A percentile compares a stretch with the other conserved stretches of the same genome.
Conservation (phyloP, 2,888 invertebrate genomes). For the Pristionchus arcanus region DNA sequence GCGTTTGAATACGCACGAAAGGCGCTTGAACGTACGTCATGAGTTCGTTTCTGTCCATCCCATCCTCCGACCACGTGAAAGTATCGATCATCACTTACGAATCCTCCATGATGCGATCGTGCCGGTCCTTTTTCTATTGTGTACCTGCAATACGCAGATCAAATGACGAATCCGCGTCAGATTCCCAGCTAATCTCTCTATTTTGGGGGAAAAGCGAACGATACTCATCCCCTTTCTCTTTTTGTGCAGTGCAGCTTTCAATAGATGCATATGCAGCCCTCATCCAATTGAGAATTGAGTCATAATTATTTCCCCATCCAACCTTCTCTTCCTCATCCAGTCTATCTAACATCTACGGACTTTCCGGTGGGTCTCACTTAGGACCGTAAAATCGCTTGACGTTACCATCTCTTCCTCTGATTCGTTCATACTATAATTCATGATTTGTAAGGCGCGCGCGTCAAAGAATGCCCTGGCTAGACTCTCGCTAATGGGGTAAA, state of each 20-base stretch:
- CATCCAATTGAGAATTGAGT: background rate
- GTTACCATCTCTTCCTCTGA: background rate
- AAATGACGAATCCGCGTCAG: background rate
- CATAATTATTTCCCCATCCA: background rate
- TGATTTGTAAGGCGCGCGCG: too few relatives aligned
- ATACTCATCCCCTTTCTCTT: background rate
- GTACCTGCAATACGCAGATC: constrained; percentile 31
- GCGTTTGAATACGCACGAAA: too few relatives aligned
- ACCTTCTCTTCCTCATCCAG: too few relatives aligned
- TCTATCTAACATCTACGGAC: too few relatives aligned
- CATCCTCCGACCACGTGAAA: constrained; percentile 55
- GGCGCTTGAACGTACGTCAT: background rate
- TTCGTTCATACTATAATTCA: too few relatives aligned
- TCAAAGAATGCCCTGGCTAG: too few relatives aligned
- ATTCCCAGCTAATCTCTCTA: background rate
- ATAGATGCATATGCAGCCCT: constrained; percentile 5
- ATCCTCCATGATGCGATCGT: constrained; percentile 41
- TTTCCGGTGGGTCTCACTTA: too few relatives aligned
- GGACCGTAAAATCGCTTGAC: too few relatives aligned
- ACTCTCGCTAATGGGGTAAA: too few relatives aligned
- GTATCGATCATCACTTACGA: constrained; percentile 48
- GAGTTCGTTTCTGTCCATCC: constrained; percentile 52
- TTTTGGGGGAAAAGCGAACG: background rate
- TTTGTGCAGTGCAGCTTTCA: background rate
- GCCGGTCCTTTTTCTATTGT: constrained; percentile 48